phyloP scores from a whole-genome alignment of 37 sponge, comb jelly and placozoan genomes.

The Petrosia ficiformis region DNA sequence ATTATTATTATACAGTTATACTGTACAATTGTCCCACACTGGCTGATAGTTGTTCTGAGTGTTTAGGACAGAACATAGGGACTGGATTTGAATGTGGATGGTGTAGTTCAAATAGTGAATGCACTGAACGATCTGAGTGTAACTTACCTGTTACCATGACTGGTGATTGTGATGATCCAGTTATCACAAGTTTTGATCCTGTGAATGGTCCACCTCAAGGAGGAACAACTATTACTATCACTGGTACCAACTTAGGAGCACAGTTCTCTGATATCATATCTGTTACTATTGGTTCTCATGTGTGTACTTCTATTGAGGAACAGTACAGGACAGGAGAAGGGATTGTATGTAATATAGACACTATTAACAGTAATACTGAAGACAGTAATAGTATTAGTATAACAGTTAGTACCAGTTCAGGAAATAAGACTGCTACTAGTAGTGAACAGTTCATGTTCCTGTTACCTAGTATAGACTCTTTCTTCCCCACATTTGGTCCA shows the following conservation, averaged over 20 bases:
- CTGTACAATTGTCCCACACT: constrained; percentile 37
- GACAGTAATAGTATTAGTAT: neutral
- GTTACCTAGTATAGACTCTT: constrained; percentile 17
- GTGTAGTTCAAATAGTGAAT: constrained; percentile 24
- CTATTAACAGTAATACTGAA: neutral
- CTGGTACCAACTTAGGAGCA: constrained; percentile 70
- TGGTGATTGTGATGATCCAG: constrained; percentile 40
- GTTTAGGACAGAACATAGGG: constrained; percentile 23
- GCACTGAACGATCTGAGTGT: neutral
- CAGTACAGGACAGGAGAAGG: constrained; percentile 26
- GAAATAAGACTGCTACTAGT: neutral
- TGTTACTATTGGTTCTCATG: constrained; percentile 14
- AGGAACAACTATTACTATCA: constrained; percentile 61
- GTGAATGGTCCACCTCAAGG: constrained; percentile 55
- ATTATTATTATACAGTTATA: constrained; percentile 21
- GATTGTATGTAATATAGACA: constrained; percentile 32
- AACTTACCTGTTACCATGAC: neutral
- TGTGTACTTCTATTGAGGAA: constrained; percentile 18
- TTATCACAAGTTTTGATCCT: constrained; percentile 44
- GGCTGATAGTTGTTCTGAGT: constrained; percentile 36
- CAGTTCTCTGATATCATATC: constrained; percentile 16
- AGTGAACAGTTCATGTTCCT: constrained; percentile 12
- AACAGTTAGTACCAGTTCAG: neutral
- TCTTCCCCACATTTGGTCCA: constrained; percentile 72
- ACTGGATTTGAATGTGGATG: constrained; percentile 57